These are phyloP conservation scores for Eumeta japonica DNA, from an alignment of 1,140 invertebrate genomes.

Conservation along the genomic window DNA sequence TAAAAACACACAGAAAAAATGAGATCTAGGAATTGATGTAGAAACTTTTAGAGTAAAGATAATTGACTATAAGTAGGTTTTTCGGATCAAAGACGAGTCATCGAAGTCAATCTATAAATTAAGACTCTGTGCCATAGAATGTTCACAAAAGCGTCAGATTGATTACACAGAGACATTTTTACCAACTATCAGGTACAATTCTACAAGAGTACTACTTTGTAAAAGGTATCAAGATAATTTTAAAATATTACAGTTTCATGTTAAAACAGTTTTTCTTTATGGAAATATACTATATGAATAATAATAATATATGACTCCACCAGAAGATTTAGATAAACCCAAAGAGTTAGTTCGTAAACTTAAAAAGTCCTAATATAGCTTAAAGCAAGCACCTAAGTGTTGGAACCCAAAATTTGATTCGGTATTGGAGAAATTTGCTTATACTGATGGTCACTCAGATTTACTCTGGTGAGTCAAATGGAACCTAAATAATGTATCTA, in stretches of 20 bases:
- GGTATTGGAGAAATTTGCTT: no score
- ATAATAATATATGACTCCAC: conserved; percentile 7
- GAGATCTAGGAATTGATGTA: conserved; percentile 22
- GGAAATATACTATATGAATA: conserved; percentile 7
- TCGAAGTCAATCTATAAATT: conserved; percentile 9
- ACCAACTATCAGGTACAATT: no score
- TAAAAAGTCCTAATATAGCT: conserved; percentile 6
- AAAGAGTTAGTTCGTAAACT: conserved; percentile 7
- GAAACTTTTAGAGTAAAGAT: conserved; percentile 12
- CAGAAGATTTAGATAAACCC: conserved; percentile 7
- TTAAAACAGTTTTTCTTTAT: conserved; percentile 10
- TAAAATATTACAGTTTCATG: no score
- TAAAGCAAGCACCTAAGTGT: conserved; percentile 9
- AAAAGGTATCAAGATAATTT: no score
- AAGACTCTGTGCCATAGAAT: no score
- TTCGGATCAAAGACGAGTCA: conserved; percentile 7
- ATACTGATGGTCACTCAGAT: no score
- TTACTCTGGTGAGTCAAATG: no score
- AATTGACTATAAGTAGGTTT: conserved; percentile 26
- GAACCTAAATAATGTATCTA: no score
- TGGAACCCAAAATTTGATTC: conserved; percentile 12
- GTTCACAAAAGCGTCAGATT: no score
- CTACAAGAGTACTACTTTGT: no score
- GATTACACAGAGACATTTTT: no score
- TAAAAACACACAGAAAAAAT: conserved; percentile 13